A percentile compares a stretch with the other conserved stretches of the same genome.
Conservation (phyloP, 2,113 vertebrate genomes). For the Sminthopsis crassicaudata region DNA sequence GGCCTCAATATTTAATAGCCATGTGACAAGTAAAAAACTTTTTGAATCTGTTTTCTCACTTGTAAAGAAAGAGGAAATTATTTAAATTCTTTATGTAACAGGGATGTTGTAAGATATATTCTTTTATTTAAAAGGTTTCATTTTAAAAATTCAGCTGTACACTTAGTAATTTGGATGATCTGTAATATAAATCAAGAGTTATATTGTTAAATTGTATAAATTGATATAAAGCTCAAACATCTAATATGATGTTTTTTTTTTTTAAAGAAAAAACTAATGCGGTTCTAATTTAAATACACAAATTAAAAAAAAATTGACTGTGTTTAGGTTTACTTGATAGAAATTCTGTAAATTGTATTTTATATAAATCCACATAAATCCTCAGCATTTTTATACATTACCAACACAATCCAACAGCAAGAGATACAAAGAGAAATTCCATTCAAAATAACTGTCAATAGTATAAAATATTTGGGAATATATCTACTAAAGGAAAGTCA, state of each 20-base stretch:
- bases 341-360: conserved; percentile 81
- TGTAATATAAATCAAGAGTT: conserved; percentile 41
- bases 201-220: conserved; percentile 37
- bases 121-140: neutral
- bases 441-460: too few relatives aligned
- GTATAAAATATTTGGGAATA: too few relatives aligned
- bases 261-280: conserved; percentile 75
- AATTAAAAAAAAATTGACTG: conserved; percentile 81
- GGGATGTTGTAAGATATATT: neutral
- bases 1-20: neutral
- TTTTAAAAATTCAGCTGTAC: neutral
- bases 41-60: neutral
- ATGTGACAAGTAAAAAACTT: neutral
- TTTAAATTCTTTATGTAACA: neutral
- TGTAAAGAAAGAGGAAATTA: neutral
- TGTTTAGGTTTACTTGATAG: conserved; percentile 84
- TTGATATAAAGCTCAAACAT: conserved; percentile 72
- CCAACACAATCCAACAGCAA: too few relatives aligned
- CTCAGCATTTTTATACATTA: too few relatives aligned
- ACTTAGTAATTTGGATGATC: conserved; percentile 43
- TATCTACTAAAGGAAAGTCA: too few relatives aligned
- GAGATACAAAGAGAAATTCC: too few relatives aligned
- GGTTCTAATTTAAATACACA: conserved; percentile 86
- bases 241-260: conserved; percentile 71
- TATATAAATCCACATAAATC: too few relatives aligned